A percentile compares a stretch with the other conserved stretches of the same genome.
phyloP scores from a whole-genome alignment of 2,113 vertebrate genomes.

The Nycticorax nycticorax region DNA sequence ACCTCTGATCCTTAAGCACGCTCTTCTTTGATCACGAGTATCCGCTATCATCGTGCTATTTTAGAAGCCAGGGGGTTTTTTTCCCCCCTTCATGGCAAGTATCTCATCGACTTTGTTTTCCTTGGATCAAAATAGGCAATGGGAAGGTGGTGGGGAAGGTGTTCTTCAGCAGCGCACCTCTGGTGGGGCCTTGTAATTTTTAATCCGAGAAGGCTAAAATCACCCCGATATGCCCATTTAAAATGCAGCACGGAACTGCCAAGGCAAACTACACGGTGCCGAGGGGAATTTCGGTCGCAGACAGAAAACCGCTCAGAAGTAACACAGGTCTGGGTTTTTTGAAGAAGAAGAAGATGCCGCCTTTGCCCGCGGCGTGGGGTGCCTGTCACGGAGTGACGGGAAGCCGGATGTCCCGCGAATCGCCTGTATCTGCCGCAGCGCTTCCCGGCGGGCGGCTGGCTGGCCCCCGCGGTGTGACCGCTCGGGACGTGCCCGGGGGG shows the following conservation, averaged over 20 bases:
- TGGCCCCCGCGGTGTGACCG: too few relatives aligned
- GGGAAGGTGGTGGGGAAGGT: background rate
- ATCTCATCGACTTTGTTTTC: background rate
- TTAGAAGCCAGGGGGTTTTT: background rate
- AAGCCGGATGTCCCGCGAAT: background rate
- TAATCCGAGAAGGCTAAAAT: background rate
- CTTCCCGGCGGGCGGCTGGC: background rate
- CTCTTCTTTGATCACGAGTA: background rate
- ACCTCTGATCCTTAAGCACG: background rate
- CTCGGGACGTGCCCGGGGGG: background rate
- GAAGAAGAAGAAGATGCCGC: background rate
- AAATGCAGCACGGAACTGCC: rapidly evolving
- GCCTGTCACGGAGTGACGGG: too few relatives aligned
- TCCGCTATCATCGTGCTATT: background rate
- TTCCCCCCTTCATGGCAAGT: rapidly evolving
- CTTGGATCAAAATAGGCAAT: background rate
- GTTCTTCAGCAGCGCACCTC: background rate
- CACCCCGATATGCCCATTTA: rapidly evolving
- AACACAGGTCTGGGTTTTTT: too few relatives aligned
- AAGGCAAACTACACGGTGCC: background rate
- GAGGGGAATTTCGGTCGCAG: background rate
- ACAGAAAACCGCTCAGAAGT: background rate
- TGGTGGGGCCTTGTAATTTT: background rate
- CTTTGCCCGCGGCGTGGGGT: background rate
- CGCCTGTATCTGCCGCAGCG: background rate